Base-by-base conservation (phyloP, 2,888 invertebrate species). In the Folsomia manolachei region DNA sequence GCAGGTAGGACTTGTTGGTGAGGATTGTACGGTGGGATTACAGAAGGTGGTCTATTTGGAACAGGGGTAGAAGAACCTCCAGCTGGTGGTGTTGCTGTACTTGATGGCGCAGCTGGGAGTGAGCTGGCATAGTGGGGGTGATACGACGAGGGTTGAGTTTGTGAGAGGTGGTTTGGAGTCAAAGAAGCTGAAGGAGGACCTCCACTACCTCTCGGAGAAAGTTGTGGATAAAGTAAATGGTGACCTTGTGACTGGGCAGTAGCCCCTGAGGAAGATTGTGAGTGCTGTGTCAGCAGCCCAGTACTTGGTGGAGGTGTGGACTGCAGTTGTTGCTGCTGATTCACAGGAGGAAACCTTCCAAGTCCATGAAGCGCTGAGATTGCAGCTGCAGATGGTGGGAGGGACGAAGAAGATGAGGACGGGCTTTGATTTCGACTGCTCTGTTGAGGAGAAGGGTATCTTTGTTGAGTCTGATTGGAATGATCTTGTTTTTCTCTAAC, bases 11-110 rank as follows among this genome's bases (percentile, higher is more conserved):
- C 70, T 39, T 73, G 72, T 21, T 75, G 69, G 1, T 78, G 75
- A 4, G 79, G 79, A 66, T 78, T 79, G 56, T 80, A 80, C 27
- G 79, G 78, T 27, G 80, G 79, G 23, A 80, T 80, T 4, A 78
- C 75, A 23, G 80, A 79, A 27, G 71, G 73, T 39, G 77, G 74
- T 68, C 79, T 73, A 24, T 56, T 14, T n/a, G 69, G 14, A 4
- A 60, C 27, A 7, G 66, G 64, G 21, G 51, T 9, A 9, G 51
- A 9, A 51, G 51, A 51, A 51, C 21, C n/a, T n/a, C 21, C 18
- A 56, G 56, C 4, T 56, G 18, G 56, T 56, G 56, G 56, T 19
- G 56, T 21, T 7, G 56, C 7, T 56, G 56, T 18, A 56, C n/a
- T n/a, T n/a, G n/a, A n/a, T n/a, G 56, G 56, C 39, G 39, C 39